Base-by-base conservation (phyloP, 1,140 invertebrate genomes). In the Maconellicoccus hirsutus region DNA sequence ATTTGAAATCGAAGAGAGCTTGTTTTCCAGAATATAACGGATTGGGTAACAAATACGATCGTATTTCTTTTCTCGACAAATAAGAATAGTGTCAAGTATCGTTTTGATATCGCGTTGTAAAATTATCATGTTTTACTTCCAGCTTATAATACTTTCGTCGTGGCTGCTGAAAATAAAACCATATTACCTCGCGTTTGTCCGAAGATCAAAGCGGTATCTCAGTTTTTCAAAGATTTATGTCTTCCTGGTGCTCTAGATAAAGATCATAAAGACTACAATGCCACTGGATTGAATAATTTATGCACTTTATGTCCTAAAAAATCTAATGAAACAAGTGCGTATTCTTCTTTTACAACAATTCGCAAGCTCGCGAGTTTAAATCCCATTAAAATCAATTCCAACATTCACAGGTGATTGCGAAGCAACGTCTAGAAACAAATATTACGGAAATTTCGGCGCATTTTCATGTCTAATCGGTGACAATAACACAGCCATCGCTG, bases 11-110 rank as follows among this genome's bases (percentile, higher is more conserved):
- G 7, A 83, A 80, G 73, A 83, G 78, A 26, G 86, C 86, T 1
- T 92, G 89, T 77, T 84, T 87, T 77, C 84, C 85, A 0, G 83
- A 85, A 74, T 87, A 81, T 73, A 83, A 83, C 1, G 85, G 85
- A 19, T 82, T 86, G 70, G 82, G 84, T 84, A 75, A 78, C 78
- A 73, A 63, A 19, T 70, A 21, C 27, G 22, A 59, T 27, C 6
- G 6, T 38, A 7, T 38, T 38, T 38, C 6, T 38, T 38, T 38
- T n/a, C n/a, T n/a, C n/a, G n/a, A n/a, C n/a, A n/a, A n/a, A n/a
- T n/a, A n/a, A n/a, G n/a, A n/a, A n/a, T n/a, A n/a, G n/a, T n/a
- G n/a, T n/a, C n/a, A n/a, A n/a, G n/a, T n/a, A n/a, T n/a, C n/a
- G n/a, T n/a, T n/a, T 23, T 71, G 12, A 27, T 7, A 16, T 52